phyloP scores from a whole-genome alignment of 2,113 vertebrate genomes.

The Neofelis nebulosa region DNA sequence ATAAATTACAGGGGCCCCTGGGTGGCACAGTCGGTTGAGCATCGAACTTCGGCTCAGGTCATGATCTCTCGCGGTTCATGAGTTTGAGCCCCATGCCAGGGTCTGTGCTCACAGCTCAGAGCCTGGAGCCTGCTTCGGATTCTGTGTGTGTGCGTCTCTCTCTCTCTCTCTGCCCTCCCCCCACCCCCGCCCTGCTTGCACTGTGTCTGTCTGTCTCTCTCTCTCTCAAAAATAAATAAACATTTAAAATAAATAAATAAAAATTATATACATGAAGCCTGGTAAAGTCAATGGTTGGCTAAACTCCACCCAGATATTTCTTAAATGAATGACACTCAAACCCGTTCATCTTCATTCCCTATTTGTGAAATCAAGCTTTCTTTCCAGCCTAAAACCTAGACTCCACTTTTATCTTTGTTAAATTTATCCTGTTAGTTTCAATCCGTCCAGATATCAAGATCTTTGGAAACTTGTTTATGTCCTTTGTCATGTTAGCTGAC shows the following conservation, averaged over 20 bases:
- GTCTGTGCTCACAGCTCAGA: too few species aligned
- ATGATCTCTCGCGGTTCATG: too few species aligned
- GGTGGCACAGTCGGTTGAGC: too few species aligned
- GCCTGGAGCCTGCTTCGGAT: too few species aligned
- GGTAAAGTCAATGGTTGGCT: background rate
- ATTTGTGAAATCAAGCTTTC: background rate
- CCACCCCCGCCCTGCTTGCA: too few species aligned
- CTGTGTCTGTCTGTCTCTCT: too few species aligned
- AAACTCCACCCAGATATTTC: slow-evolving; percentile 3
- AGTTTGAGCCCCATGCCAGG: too few species aligned
- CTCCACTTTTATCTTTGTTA: background rate
- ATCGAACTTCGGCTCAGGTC: too few species aligned
- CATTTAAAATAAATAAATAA: background rate
- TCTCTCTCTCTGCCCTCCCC: too few species aligned
- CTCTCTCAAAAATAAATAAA: too few species aligned
- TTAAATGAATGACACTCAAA: background rate
- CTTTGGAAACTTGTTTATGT: slow-evolving; percentile 39
- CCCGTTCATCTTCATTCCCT: background rate
- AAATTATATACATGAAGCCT: background rate
- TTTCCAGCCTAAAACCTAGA: slow-evolving; percentile 22
- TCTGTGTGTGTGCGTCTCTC: too few species aligned
- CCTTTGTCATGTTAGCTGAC: slow-evolving; percentile 36
- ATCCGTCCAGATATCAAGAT: background rate
- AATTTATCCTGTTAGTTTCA: slow-evolving; percentile 13
- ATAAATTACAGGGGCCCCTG: too few species aligned